These are phyloP conservation scores for Sciaenops ocellatus DNA, from an alignment of 2,797 vertebrate genomes.

Conservation along the genomic window DNA sequence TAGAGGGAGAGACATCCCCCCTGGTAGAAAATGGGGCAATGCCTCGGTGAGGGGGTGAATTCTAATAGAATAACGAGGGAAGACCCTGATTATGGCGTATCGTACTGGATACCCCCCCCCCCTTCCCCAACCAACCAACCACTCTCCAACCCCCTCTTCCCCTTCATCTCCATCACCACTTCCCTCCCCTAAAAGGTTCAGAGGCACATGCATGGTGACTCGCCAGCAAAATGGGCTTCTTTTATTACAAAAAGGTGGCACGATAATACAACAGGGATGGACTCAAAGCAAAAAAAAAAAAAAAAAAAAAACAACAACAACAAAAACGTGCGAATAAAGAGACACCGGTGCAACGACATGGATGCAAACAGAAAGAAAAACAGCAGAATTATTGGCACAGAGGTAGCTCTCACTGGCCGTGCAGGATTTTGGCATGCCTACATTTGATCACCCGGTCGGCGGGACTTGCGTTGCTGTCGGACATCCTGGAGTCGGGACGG, in stretches of 20 bases:
- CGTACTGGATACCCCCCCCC: slow-evolving; percentile 47
- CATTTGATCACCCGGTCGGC: slow-evolving; percentile 85
- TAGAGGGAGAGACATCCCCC: slow-evolving; percentile 64
- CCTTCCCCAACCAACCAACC: neutral
- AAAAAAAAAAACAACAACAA: neutral
- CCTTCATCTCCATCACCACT: slow-evolving; percentile 27
- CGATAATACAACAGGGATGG: slow-evolving; percentile 17
- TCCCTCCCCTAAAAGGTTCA: slow-evolving; percentile 52
- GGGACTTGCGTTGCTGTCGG: slow-evolving; percentile 84
- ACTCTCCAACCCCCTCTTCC: neutral
- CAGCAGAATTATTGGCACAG: slow-evolving; percentile 49
- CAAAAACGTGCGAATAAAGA: slow-evolving; percentile 39
- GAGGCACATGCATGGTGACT: slow-evolving; percentile 68
- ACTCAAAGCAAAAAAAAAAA: neutral
- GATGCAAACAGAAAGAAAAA: slow-evolving; percentile 53
- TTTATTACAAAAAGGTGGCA: slow-evolving; percentile 53
- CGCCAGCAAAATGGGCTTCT: slow-evolving; percentile 47
- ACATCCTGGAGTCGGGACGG: slow-evolving; percentile 82
- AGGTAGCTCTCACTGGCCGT: slow-evolving; percentile 59
- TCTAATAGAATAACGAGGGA: slow-evolving; percentile 81
- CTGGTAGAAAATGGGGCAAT: slow-evolving; percentile 73
- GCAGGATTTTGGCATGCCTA: slow-evolving; percentile 76
- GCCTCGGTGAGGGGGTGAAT: slow-evolving; percentile 78
- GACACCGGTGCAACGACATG: slow-evolving; percentile 44
- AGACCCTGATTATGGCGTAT: slow-evolving; percentile 78